Evolutionary conservation across 2,797 vertebrate genomes (phyloP).

Genomic region (Antennarius maculatus): DNA sequence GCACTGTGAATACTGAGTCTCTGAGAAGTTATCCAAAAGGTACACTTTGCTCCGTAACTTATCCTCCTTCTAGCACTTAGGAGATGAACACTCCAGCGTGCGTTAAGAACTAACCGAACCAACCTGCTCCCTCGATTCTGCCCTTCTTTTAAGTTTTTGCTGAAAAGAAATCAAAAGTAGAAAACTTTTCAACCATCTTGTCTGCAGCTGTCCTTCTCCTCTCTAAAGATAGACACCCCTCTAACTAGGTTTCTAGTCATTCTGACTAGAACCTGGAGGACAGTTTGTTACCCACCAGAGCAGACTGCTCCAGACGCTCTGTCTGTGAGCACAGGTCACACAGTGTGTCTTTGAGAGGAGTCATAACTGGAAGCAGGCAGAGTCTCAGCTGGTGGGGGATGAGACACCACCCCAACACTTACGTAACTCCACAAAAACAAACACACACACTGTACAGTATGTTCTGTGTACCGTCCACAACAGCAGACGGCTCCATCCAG

Average conservation of each 20-base stretch:
- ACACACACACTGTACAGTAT: not conserved
- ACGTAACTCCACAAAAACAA: not conserved
- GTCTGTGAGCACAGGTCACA: constrained; percentile 9
- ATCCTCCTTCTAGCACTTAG: not conserved
- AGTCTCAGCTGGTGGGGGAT: not conserved
- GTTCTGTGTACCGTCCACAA: no score
- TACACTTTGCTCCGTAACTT: constrained; percentile 46
- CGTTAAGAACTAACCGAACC: not conserved
- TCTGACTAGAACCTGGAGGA: not conserved
- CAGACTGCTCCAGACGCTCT: not conserved
- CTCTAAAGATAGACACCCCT: no score
- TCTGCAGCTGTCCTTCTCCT: no score
- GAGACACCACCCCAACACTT: constrained; percentile 11
- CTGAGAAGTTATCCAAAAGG: constrained; percentile 10
- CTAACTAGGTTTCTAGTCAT: not conserved
- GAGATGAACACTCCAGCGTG: no score
- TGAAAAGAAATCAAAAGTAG: no score
- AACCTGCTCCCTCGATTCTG: not conserved
- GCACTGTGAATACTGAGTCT: constrained; percentile 42
- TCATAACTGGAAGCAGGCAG: not conserved
- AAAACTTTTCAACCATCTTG: not conserved
- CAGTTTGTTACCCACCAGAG: no score
- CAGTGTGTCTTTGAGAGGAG: not conserved
- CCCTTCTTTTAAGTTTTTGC: not conserved
- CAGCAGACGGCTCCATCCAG: not conserved